Percentiles rank a stretch among this genome's conserved stretches.
phyloP scores from a whole-genome alignment of 1,140 invertebrate species.

The Zaprionus tsacasi region DNA sequence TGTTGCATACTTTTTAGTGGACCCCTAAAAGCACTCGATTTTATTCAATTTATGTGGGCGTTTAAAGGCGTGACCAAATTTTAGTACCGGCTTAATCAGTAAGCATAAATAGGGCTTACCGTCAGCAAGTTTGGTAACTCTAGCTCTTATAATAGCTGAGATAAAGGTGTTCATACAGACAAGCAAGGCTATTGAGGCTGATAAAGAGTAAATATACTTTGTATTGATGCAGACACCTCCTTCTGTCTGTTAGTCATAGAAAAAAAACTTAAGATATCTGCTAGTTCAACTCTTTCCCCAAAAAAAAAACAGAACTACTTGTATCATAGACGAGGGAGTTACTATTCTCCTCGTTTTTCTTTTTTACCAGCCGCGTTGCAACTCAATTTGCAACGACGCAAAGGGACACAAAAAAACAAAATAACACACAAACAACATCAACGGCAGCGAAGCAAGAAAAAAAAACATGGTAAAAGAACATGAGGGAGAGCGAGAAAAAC shows the following conservation, averaged over 20 bases:
- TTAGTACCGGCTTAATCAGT: too few species aligned
- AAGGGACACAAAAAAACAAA: neutral
- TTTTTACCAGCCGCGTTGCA: conserved; percentile 49
- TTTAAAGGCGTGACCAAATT: too few species aligned
- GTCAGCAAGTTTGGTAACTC: too few species aligned
- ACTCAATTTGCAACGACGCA: conserved; percentile 53
- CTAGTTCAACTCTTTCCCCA: conserved; percentile 19
- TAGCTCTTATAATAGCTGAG: too few species aligned
- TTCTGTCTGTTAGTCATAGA: too few species aligned
- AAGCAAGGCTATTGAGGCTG: too few species aligned
- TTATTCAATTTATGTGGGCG: too few species aligned
- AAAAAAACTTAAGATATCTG: conserved; percentile 21
- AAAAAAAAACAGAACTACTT: neutral
- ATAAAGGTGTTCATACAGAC: neutral
- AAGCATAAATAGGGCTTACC: too few species aligned
- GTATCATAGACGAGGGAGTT: neutral
- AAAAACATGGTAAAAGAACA: neutral
- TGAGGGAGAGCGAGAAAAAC: neutral
- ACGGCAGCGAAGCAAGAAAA: neutral
- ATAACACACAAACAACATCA: neutral
- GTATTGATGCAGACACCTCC: too few species aligned
- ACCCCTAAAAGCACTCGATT: too few species aligned
- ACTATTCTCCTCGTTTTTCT: conserved; percentile 13
- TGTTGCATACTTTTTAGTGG: too few species aligned
- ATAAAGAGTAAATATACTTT: too few species aligned